phyloP scores from a whole-genome alignment of 2,888 invertebrate species.

The Torymus texanus region DNA sequence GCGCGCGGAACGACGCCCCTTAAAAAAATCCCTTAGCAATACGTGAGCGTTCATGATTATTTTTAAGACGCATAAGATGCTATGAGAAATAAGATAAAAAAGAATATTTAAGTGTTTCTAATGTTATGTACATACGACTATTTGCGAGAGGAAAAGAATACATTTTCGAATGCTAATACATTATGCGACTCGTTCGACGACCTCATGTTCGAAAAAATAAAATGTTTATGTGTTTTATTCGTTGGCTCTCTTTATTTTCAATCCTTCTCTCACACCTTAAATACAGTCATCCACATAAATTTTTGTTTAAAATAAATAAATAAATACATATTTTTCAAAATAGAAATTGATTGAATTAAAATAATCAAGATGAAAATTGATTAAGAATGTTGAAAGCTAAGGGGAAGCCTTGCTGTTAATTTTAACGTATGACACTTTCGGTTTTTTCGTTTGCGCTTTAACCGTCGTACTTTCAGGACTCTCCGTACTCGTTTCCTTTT shows the following conservation, averaged over 20 bases:
- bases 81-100: constrained; percentile 52
- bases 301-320: constrained; percentile 1
- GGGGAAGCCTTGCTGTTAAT: neutral
- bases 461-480: neutral
- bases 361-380: no score
- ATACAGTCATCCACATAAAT: neutral
- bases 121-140: constrained; percentile 70
- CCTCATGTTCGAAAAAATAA: constrained; percentile 65
- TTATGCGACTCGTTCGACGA: constrained; percentile 59
- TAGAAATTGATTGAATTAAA: no score
- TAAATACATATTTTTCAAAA: neutral
- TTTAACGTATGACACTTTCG: constrained; percentile 28
- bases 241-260: constrained; percentile 4
- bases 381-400: no score
- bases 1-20: constrained; percentile 36
- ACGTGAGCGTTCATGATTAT: constrained; percentile 64
- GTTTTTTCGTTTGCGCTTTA: constrained; percentile 1
- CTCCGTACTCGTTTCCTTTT: constrained; percentile 2
- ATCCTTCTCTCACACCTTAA: neutral
- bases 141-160: constrained; percentile 56
- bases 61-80: constrained; percentile 62
- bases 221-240: constrained; percentile 68
- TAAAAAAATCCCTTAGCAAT: constrained; percentile 61
- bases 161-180: constrained; percentile 59
- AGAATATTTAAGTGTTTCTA: constrained; percentile 69